Conservation (phyloP, 2,113 vertebrate genomes). For the Ammodytes marinus region DNA sequence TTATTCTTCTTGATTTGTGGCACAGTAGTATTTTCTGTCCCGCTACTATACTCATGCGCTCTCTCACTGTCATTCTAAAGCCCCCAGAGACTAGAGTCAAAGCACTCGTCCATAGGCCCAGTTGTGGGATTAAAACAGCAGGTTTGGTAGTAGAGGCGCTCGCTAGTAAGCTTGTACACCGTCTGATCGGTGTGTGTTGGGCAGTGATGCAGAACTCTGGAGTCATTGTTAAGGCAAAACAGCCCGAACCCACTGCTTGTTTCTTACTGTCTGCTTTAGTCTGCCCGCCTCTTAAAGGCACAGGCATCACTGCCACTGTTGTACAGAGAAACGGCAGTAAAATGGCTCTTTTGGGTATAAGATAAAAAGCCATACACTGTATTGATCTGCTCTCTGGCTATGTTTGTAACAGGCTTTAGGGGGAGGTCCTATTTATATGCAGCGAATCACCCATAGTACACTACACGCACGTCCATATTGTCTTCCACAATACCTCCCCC, state of each 20-base stretch:
- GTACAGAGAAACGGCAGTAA: constrained; percentile 63
- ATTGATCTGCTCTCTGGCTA: constrained; percentile 52
- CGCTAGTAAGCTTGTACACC: constrained; percentile 6
- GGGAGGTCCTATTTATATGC: constrained; percentile 42
- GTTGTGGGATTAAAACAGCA: constrained; percentile 18
- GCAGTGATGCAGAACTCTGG: constrained; percentile 79
- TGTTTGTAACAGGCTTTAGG: constrained; percentile 22
- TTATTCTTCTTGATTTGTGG: constrained; percentile 75
- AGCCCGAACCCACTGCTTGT: constrained; percentile 81
- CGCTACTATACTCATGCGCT: constrained; percentile 73
- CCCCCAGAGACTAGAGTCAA: constrained; percentile 58
- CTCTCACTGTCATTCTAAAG: constrained; percentile 63
- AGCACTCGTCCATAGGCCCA: constrained; percentile 58
- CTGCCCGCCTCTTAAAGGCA: constrained; percentile 87
- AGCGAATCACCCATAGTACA: constrained; percentile 30
- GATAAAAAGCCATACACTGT: constrained; percentile 31
- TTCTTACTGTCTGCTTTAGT: constrained; percentile 77
- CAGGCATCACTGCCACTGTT: constrained; percentile 54
- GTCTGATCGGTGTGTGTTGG: constrained; percentile 60
- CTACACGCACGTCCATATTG: constrained; percentile 32
- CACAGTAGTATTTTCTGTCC: constrained; percentile 80
- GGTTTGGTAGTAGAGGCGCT: constrained; percentile 23
- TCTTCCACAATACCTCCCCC: constrained; percentile 54
- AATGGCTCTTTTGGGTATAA: constrained; percentile 62
- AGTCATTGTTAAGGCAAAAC: constrained; percentile 83